phyloP scores from a whole-genome alignment of 2,797 vertebrate species.

The Manis crassicaudata region DNA sequence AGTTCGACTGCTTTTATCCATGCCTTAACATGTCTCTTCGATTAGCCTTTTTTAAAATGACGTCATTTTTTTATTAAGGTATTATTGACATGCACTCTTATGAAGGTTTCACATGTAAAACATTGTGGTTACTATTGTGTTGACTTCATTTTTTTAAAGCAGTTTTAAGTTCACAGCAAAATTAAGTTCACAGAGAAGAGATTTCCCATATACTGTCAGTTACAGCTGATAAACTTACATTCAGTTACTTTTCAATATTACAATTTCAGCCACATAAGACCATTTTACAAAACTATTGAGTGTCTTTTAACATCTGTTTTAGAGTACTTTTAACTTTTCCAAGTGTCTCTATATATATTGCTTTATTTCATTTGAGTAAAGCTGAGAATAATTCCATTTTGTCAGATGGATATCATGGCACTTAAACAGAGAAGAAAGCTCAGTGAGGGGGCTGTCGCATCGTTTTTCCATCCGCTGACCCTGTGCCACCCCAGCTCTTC shows the following conservation, averaged over 20 bases:
- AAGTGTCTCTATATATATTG: not conserved
- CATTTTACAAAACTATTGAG: not conserved
- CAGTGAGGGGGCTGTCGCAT: not conserved
- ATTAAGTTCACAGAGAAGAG: too few species aligned
- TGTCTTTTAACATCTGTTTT: not conserved
- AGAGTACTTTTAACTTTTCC: not conserved
- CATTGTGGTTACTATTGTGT: too few species aligned
- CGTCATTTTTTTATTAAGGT: too few species aligned
- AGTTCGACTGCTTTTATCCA: not conserved
- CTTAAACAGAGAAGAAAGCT: not conserved
- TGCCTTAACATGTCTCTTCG: not conserved
- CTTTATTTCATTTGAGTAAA: conserved; percentile 5
- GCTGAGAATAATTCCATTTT: not conserved
- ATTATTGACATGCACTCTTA: too few species aligned
- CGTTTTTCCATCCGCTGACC: not conserved
- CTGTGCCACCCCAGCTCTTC: not conserved
- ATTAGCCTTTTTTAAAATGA: not conserved
- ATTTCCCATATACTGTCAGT: not conserved
- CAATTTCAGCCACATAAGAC: not conserved
- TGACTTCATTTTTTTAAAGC: not conserved
- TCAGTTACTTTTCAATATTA: not conserved
- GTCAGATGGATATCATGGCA: not conserved
- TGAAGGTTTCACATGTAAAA: too few species aligned
- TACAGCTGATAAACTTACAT: not conserved
- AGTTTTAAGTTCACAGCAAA: not conserved